Conservation (phyloP, 1,140 invertebrate genomes). For the Drosophila busckii region DNA sequence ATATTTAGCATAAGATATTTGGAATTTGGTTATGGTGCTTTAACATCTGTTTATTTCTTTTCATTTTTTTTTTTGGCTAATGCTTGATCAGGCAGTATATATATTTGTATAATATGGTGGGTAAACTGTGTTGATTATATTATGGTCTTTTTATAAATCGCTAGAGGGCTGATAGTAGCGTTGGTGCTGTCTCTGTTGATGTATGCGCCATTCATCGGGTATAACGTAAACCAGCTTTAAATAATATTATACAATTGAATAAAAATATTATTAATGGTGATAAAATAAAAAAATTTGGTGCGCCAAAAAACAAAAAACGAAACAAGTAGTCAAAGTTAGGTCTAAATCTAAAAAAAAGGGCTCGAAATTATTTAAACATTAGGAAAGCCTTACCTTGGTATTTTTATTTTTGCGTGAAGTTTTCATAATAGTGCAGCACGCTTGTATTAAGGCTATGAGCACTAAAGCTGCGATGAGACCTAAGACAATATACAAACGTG, state of each 20-base stretch:
- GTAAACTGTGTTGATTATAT: constrained; percentile 20
- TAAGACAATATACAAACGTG: constrained; percentile 90
- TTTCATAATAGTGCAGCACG: constrained; percentile 89
- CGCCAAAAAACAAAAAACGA: constrained; percentile 17
- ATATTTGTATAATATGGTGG: constrained; percentile 33
- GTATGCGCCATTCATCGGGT: constrained; percentile 78
- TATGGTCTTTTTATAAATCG: constrained; percentile 55
- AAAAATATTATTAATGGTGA: constrained; percentile 53
- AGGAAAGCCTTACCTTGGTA: constrained; percentile 80
- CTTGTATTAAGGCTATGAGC: constrained; percentile 89
- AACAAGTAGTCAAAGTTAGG: constrained; percentile 15
- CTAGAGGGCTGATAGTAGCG: constrained; percentile 78
- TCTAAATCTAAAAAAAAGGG: constrained; percentile 12
- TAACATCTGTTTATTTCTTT: constrained; percentile 19
- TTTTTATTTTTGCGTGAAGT: constrained; percentile 83
- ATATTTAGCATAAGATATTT: constrained; percentile 34
- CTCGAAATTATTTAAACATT: not conserved
- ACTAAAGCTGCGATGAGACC: constrained; percentile 89
- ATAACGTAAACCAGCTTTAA: constrained; percentile 79
- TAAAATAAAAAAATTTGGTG: constrained; percentile 25
- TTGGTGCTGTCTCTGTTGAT: constrained; percentile 77
- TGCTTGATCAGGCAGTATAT: constrained; percentile 52
- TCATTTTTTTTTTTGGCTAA: constrained; percentile 10
- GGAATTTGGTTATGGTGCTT: constrained; percentile 15
- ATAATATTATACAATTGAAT: constrained; percentile 55